Conservation (phyloP, 2,797 vertebrate species). For the Anguilla obscura region DNA sequence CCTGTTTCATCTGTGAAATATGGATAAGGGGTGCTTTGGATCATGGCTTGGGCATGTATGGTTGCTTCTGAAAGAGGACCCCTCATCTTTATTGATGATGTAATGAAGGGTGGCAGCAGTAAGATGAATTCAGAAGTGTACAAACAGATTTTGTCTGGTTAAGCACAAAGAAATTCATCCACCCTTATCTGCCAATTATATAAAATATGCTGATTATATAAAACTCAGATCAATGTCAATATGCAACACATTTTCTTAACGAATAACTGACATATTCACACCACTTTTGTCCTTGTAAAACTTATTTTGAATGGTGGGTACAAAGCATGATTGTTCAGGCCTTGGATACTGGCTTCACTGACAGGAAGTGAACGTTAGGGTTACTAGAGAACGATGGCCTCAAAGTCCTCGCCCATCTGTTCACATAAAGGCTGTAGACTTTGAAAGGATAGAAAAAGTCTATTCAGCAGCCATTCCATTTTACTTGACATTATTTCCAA, state of each 20-base stretch:
- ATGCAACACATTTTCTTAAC: not conserved
- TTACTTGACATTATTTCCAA: constrained; percentile 37
- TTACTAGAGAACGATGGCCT: constrained; percentile 66
- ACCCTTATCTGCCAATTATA: no score
- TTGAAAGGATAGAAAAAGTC: constrained; percentile 45
- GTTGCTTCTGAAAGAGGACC: no score
- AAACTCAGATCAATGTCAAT: not conserved
- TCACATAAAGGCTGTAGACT: constrained; percentile 72
- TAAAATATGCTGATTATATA: no score
- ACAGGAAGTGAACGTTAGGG: constrained; percentile 77
- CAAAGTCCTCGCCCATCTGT: constrained; percentile 75
- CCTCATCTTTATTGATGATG: no score
- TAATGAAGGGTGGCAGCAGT: no score
- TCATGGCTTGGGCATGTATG: no score
- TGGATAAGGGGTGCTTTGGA: no score
- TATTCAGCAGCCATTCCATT: constrained; percentile 43
- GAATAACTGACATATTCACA: not conserved
- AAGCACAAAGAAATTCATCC: no score
- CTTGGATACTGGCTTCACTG: constrained; percentile 71
- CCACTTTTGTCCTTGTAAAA: not conserved
- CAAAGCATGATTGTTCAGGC: constrained; percentile 75
- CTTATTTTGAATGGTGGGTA: constrained; percentile 52
- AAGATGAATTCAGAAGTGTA: no score
- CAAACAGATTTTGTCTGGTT: no score
- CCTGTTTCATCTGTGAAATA: no score